Conservation (phyloP, 2,113 vertebrate genomes). For the Hiodon tergisus region DNA sequence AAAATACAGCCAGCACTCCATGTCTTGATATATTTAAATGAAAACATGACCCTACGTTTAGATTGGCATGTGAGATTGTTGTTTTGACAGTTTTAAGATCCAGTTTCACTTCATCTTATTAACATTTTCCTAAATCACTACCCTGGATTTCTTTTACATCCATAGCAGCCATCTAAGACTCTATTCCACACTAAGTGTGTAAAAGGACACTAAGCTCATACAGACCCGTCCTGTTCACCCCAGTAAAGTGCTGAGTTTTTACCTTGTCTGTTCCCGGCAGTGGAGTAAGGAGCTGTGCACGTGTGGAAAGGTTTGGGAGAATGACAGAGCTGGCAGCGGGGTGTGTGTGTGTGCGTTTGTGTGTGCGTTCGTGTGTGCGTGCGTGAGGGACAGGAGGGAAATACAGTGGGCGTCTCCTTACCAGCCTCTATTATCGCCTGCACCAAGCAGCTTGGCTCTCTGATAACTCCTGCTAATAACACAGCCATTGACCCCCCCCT, state of each 20-base stretch:
- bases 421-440: constrained; percentile 8
- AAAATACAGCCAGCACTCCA: too few species aligned
- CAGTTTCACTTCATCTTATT: too few species aligned
- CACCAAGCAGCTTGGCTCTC: constrained; percentile 3
- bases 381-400: not conserved
- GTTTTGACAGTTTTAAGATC: too few species aligned
- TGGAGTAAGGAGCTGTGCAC: too few species aligned
- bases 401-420: not conserved
- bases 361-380: not conserved
- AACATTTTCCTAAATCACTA: too few species aligned
- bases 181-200: not conserved
- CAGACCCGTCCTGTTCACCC: not conserved
- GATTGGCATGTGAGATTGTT: too few species aligned
- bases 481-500: not conserved
- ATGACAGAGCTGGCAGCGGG: not conserved
- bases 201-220: not conserved
- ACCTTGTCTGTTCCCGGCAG: not conserved
- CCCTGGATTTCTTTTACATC: too few species aligned
- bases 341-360: not conserved
- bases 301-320: not conserved
- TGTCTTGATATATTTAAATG: too few species aligned
- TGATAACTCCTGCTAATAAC: constrained; percentile 3
- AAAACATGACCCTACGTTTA: too few species aligned
- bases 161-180: not conserved
- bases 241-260: not conserved